phyloP scores from a whole-genome alignment of 2,888 invertebrate species.

The Scaptomyza cyrtandrae region DNA sequence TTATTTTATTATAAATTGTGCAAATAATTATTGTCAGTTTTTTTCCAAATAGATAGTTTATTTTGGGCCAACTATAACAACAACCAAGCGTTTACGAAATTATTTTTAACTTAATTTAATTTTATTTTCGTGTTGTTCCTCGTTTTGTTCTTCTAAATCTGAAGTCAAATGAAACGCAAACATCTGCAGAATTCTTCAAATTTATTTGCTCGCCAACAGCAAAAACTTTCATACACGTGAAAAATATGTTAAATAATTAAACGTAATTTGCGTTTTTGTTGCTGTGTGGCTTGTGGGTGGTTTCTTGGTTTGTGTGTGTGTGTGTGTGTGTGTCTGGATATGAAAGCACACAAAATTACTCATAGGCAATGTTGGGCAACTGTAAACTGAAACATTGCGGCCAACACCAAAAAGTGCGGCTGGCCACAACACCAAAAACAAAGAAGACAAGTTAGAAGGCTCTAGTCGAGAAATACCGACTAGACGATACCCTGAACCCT shows the following conservation, averaged over 20 bases:
- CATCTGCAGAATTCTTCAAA: constrained; percentile 68
- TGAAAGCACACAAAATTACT: constrained; percentile 56
- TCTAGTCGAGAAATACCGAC: background rate
- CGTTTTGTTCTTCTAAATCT: constrained; percentile 22
- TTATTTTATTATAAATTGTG: constrained; percentile 72
- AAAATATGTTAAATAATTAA: constrained; percentile 59
- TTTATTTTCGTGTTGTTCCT: constrained; percentile 1
- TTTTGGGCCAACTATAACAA: constrained; percentile 59
- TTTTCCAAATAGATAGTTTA: constrained; percentile 46
- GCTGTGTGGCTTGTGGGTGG: constrained; percentile 2
- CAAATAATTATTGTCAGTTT: constrained; percentile 65
- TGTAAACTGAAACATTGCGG: constrained; percentile 40
- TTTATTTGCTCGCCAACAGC: constrained; percentile 60
- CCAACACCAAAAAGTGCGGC: constrained; percentile 47
- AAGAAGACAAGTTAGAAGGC: no score
- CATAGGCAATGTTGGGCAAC: constrained; percentile 54
- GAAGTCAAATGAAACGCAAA: constrained; percentile 56
- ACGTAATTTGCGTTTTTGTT: constrained; percentile 31
- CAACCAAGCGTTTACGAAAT: constrained; percentile 57
- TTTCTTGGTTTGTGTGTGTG: constrained; percentile 25
- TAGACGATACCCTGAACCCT: no score
- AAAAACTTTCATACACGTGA: constrained; percentile 25
- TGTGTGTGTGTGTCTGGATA: constrained; percentile 16
- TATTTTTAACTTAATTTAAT: constrained; percentile 50
- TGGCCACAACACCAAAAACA: background rate